Base-by-base conservation (phyloP, 2,888 invertebrate species). In the Eubasilissa splendida region DNA sequence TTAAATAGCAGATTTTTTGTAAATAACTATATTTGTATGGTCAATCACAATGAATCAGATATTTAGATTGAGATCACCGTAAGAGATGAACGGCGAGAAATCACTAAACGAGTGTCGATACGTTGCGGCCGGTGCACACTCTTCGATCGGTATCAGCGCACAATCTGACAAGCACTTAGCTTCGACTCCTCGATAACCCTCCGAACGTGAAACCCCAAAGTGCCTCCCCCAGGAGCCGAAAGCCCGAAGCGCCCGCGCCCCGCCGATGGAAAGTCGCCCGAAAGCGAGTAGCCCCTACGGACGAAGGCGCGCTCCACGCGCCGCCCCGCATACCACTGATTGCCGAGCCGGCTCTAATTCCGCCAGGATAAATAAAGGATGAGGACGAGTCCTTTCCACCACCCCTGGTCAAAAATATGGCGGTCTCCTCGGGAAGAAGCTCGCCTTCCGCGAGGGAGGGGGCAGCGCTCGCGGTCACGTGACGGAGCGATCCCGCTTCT, bases 401-500 rank as follows among this genome's bases (percentile, higher is more conserved):
- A 87, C 86, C 86, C 85, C 86, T 84, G 66, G 86, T 84, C 84
- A 85, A 85, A 82, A 87, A 87, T 85, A 86, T 88, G 82, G 83
- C 80, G 82, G 68, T 50, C 33, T 63, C 66, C 59, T 73, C 22
- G 60, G 56, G 80, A 68, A 74, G 77, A 77, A 70, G 56, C 65
- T 60, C 79, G 81, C 73, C 75, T 77, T 65, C 59, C 60, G 22
- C n/a, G 70, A 71, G 60, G 52, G 82, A 53, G 79, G 71, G 76
- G 74, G 80, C 52, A 14, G 60, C 50, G 65, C 54, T 33, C 22
- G 58, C 42, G 56, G 71, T 75, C 80, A 80, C 80, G 80, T 80
- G 80, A 73, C 58, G 53, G 22, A 22, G 22, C 22, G 22, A 22
- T 22, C 22, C 22, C 53, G 59, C n/a, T 42, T 11, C n/a, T 10